Base-by-base conservation (phyloP, 2,797 vertebrate species). In the Odontamblyopus rebecca region DNA sequence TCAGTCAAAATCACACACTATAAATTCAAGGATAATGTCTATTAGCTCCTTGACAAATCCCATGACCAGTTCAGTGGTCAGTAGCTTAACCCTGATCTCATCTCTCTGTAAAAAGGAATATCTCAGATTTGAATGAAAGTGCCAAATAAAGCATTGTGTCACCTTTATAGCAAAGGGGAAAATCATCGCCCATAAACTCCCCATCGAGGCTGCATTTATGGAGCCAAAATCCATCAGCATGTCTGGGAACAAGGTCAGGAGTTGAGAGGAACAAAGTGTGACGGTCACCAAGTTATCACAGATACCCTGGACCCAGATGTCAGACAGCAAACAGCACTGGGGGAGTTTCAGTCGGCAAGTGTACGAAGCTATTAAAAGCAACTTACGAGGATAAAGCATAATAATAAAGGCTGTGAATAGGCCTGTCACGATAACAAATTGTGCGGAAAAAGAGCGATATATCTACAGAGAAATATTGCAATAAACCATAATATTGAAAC, bases 261-360 rank as follows among this genome's bases (percentile, higher is more conserved):
- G 65, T 53, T 12, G 26, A 66, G 44, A 67, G 18, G 27, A 1
- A 18, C 44, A 51, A 51, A 67, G 48, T 8, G 51, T 67, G 48
- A 29, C 3, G 48, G 48, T 53, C 65, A 67, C 8, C 18, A 32
- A 67, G 48, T 67, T 53, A 53, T 19, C 27, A 30, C 7, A 12
- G 65, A 67, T 29, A 48, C 44, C 8, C 41, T 50, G 44, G 26
- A 29, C 44, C 64, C 61, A 44, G 32, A 27, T 26, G 23, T 30
- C 64, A 66, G 9, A 7, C 6, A 29, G 48, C 27, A 51, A 41
- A 70, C 65, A 75, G 66, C 57, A 26, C 15, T 48, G 16, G 71
- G 60, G 66, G 60, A 71, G 70, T 81, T 67, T 75, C 64, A 63
- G 41, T 44, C 41, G 13, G 41, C 41, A 44, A 48, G 15, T 15